These are phyloP conservation scores for Aphidius ervi DNA, from an alignment of 1,140 invertebrate species.

Conservation along the genomic window DNA sequence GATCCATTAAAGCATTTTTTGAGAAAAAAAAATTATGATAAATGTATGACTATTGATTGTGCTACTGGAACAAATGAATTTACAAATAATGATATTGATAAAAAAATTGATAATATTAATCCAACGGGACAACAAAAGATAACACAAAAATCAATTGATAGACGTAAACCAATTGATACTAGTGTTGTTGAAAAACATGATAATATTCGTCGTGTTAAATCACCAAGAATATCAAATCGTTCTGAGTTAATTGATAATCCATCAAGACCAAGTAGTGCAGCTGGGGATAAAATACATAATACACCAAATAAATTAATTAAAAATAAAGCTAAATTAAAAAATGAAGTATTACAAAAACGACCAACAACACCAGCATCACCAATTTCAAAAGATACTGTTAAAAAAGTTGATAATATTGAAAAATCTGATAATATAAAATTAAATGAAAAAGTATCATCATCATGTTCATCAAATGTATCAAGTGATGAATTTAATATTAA, in stretches of 20 bases:
- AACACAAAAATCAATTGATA: too few relatives aligned
- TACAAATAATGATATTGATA: constrained; percentile 9
- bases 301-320: too few relatives aligned
- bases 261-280: too few relatives aligned
- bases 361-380: background rate
- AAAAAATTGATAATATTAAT: constrained; percentile 3
- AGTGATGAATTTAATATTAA: constrained; percentile 29
- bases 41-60: background rate
- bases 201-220: too few relatives aligned
- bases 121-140: too few relatives aligned
- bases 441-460: constrained; percentile 15
- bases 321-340: too few relatives aligned
- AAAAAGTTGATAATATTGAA: background rate
- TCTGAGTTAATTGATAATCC: too few relatives aligned
- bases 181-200: too few relatives aligned
- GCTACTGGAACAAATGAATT: background rate
- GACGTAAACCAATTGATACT: too few relatives aligned
- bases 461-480: constrained; percentile 28
- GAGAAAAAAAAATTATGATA: constrained; percentile 19
- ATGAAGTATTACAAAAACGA: too few relatives aligned
- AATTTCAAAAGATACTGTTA: background rate
- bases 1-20: constrained; percentile 42
- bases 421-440: background rate
- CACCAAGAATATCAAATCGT: too few relatives aligned
- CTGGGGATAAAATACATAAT: too few relatives aligned